These are phyloP conservation scores for Bombycilla garrulus DNA, from an alignment of 2,113 vertebrate genomes.

Conservation along the genomic window DNA sequence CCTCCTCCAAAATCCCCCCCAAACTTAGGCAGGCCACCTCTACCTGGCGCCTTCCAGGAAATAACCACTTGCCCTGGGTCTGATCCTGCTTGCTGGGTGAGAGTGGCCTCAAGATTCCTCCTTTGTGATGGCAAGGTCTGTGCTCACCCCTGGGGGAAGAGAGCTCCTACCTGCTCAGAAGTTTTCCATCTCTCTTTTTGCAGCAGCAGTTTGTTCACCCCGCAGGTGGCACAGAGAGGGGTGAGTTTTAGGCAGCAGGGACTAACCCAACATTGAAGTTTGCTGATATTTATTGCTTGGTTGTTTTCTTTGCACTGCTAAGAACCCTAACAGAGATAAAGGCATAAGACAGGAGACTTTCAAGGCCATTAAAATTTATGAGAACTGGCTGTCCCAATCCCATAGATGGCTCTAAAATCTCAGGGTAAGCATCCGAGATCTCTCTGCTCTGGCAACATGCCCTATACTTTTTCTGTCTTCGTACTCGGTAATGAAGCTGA, in stretches of 20 bases:
- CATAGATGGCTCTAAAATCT: constrained; percentile 57
- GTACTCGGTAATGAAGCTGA: constrained; percentile 41
- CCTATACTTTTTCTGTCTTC: constrained; percentile 53
- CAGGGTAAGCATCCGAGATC: constrained; percentile 25
- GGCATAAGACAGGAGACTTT: neutral
- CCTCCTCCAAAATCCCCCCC: neutral
- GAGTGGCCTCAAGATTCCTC: neutral
- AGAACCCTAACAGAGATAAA: neutral
- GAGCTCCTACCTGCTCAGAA: neutral
- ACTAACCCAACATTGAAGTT: neutral
- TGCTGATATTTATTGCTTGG: neutral
- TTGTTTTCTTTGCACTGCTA: neutral
- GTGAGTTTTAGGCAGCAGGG: neutral
- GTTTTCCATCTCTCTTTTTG: neutral
- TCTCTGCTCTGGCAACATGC: constrained; percentile 38
- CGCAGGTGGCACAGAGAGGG: neutral
- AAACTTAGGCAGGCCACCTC: neutral
- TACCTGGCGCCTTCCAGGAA: neutral
- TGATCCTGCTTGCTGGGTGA: neutral
- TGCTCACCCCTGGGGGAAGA: neutral
- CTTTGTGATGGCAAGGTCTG: neutral
- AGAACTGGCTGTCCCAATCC: constrained; percentile 9
- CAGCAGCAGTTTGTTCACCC: neutral
- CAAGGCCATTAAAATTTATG: neutral
- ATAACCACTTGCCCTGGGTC: neutral